These are phyloP conservation scores for Steinernema khuongi DNA, from an alignment of 1,140 invertebrate species.

Conservation along the genomic window DNA sequence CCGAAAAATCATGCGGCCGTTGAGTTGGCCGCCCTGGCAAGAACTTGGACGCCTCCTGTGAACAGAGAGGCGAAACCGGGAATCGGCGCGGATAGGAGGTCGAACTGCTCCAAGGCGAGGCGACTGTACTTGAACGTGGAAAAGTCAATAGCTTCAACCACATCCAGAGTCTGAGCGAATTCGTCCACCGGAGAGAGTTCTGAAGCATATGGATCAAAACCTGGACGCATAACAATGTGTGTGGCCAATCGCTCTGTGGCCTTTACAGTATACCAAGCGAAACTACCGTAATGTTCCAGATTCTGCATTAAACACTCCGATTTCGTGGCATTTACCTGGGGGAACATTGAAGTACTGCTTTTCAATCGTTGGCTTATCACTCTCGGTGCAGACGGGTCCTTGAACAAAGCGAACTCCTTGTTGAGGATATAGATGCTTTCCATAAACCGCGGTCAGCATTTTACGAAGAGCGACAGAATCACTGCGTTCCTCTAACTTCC, in stretches of 20 bases:
- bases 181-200: slow-evolving; percentile 17
- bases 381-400: slow-evolving; percentile 41
- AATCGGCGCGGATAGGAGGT: slow-evolving; percentile 37
- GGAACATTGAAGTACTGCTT: slow-evolving; percentile 36
- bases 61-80: slow-evolving; percentile 34
- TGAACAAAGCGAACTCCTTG: slow-evolving; percentile 34
- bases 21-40: background rate
- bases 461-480: slow-evolving; percentile 41
- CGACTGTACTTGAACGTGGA: slow-evolving; percentile 36
- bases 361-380: slow-evolving; percentile 36
- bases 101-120: slow-evolving; percentile 36
- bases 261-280: too few relatives aligned
- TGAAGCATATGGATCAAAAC: slow-evolving; percentile 20
- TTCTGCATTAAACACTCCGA: too few relatives aligned
- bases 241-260: too few relatives aligned
- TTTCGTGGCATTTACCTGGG: slow-evolving; percentile 23
- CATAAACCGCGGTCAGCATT: slow-evolving; percentile 44
- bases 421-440: slow-evolving; percentile 42
- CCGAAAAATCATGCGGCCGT: background rate
- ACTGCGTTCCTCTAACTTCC: slow-evolving; percentile 33
- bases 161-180: slow-evolving; percentile 34
- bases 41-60: slow-evolving; percentile 34
- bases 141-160: slow-evolving; percentile 33
- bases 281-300: too few relatives aligned
- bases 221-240: background rate